Conservation (phyloP, 2,797 vertebrate genomes). For the Otolemur crassicaudatus region DNA sequence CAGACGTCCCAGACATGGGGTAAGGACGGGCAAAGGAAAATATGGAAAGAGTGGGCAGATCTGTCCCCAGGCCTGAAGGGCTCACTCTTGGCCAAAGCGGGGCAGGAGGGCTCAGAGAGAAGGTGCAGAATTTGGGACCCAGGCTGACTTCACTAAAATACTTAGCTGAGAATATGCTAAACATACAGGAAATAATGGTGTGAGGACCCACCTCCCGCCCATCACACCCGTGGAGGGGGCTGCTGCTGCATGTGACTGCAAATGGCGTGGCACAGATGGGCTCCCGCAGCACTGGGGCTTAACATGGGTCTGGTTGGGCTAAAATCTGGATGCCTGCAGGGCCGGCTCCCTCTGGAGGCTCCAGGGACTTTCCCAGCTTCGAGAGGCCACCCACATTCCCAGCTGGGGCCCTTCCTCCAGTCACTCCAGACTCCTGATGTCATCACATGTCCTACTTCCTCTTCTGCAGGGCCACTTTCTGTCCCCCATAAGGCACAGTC, state of each 20-base stretch:
- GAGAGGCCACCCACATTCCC: not conserved
- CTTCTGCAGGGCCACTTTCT: not conserved
- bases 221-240: too few species aligned
- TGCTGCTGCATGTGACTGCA: fast-evolving
- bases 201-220: not conserved
- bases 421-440: not conserved
- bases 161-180: not conserved
- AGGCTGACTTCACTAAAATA: not conserved
- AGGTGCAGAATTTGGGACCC: not conserved
- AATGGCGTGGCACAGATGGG: fast-evolving
- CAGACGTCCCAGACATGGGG: not conserved
- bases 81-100: not conserved
- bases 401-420: not conserved
- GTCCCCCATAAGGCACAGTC: not conserved
- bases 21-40: too few species aligned
- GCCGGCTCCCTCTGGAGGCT: not conserved
- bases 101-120: not conserved
- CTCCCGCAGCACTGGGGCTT: too few species aligned
- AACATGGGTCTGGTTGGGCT: not conserved
- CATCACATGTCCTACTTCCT: too few species aligned
- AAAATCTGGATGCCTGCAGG: not conserved
- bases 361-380: not conserved
- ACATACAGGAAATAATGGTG: not conserved
- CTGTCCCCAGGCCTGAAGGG: not conserved
- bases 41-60: fast-evolving